Evolutionary conservation across 2,797 vertebrate genomes (phyloP), one percentile per base, ranked within the genome.

Genomic region (Poeciliopsis infans): DNA sequence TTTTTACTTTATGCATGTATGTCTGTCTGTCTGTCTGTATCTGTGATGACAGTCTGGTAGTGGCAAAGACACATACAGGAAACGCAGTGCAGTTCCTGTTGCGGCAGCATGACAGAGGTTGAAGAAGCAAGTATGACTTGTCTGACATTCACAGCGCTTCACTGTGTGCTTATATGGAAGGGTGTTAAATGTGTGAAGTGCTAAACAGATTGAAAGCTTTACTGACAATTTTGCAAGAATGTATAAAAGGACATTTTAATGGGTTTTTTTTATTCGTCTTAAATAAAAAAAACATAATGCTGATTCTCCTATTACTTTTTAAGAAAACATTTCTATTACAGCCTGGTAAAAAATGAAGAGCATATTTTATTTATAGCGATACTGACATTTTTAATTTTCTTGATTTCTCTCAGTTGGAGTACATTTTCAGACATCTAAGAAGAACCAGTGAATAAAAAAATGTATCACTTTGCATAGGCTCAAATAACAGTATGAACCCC

Each of bases 51-150:
- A 6, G 31, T 43, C 46, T 45, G 73, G 76, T 73, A 86, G 74
- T 72, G 79, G 69, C 76, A 66, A 41, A 5, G 36, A 69, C 75
- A 64, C 45, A 49, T 81, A 77, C 72, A 88, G 80, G 86, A 85
- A 87, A 75, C 25, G 13, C 12, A 0, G 7, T 28, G 64, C 18
- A 8, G 77, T 82, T 83, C 39, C 39, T 66, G 33, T 61, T 16
- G 72, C 7, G 39, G 76, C 75, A 28, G 51, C 3, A 15, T 74
- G 75, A n/a, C 39, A 36, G 70, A 83, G 83, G 83, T 82, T 64
- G 41, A 20, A 75, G 33, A 72, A 69, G 79, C 45, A 20, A 31
- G 76, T 12, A 1, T 91, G 90, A 91, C 75, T 92, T 84, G 87
- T 64, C 28, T 55, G 59, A 69, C 45, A 74, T 55, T 43, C 0